phyloP scores from a whole-genome alignment of 2,888 invertebrate genomes.

The Kuschelorhynchus macadamiae region DNA sequence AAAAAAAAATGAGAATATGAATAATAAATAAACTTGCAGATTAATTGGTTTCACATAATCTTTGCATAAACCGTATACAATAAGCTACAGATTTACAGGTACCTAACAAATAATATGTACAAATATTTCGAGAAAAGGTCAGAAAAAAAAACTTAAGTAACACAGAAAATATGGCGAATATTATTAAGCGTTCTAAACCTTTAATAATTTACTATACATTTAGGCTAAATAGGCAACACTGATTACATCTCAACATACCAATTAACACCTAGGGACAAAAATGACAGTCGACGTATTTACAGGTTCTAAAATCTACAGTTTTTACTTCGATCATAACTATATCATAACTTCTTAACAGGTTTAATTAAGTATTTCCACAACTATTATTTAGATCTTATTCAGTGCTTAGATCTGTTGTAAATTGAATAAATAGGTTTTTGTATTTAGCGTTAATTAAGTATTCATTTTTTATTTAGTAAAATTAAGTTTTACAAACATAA shows the following conservation, averaged over 20 bases:
- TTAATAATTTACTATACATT: conserved; percentile 70
- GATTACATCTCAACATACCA: conserved; percentile 66
- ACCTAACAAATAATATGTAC: conserved; percentile 66
- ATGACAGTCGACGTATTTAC: conserved; percentile 68
- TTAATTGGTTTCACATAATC: conserved; percentile 51
- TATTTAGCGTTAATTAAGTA: no score
- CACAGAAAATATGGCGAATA: conserved; percentile 62
- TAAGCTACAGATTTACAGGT: conserved; percentile 69
- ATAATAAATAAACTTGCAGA: conserved; percentile 56
- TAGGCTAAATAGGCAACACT: conserved; percentile 68
- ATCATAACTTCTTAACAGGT: conserved; percentile 1
- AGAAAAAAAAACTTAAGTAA: conserved; percentile 59
- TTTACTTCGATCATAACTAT: conserved; percentile 18
- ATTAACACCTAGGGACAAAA: conserved; percentile 67
- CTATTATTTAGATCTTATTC: not conserved
- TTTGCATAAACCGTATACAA: conserved; percentile 64
- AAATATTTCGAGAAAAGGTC: conserved; percentile 54
- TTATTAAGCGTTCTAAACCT: conserved; percentile 62
- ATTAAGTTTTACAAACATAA: not conserved
- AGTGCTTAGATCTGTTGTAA: not conserved
- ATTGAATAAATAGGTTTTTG: no score
- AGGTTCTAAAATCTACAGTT: conserved; percentile 59
- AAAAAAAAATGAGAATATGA: conserved; percentile 36
- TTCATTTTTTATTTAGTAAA: no score
- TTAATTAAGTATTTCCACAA: conserved; percentile 5